Conservation (phyloP, 2,797 vertebrate species). For the Acanthurus leucopareius region DNA sequence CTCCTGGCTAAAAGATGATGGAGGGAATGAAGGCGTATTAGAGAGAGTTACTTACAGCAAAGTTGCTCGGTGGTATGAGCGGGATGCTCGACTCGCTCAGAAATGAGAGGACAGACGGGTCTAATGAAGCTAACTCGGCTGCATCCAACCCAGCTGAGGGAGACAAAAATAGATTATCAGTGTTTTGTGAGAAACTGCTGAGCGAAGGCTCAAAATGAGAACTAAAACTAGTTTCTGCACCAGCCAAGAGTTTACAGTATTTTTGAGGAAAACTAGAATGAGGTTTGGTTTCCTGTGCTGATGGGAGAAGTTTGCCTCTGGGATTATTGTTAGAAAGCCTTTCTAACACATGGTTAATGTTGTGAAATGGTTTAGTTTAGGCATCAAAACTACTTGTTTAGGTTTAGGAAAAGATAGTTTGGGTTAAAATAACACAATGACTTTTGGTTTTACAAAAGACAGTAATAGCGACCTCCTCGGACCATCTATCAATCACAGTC, state of each 20-base stretch:
- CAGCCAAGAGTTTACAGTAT: background rate
- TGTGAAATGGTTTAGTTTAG: too few species aligned
- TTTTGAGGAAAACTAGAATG: background rate
- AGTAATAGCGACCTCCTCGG: too few species aligned
- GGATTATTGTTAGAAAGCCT: too few species aligned
- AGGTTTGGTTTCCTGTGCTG: background rate
- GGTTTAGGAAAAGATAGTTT: too few species aligned
- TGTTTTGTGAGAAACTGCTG: background rate
- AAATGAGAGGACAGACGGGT: slow-evolving; percentile 64
- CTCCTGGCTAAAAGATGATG: background rate
- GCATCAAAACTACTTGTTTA: too few species aligned
- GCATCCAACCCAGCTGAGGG: slow-evolving; percentile 74
- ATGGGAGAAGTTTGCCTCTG: too few species aligned
- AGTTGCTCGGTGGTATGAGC: slow-evolving; percentile 61
- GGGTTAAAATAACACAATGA: too few species aligned
- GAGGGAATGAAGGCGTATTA: background rate
- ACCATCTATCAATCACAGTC: too few species aligned
- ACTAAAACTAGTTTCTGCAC: background rate
- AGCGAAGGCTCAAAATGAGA: background rate
- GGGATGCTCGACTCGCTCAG: slow-evolving; percentile 62
- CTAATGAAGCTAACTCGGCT: slow-evolving; percentile 69
- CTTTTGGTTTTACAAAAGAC: too few species aligned
- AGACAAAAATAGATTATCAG: slow-evolving; percentile 23
- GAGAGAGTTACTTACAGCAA: slow-evolving; percentile 75
- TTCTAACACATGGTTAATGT: too few species aligned